These are phyloP conservation scores for Callopanchax toddi DNA, from an alignment of 2,113 vertebrate species.

Conservation along the genomic window DNA sequence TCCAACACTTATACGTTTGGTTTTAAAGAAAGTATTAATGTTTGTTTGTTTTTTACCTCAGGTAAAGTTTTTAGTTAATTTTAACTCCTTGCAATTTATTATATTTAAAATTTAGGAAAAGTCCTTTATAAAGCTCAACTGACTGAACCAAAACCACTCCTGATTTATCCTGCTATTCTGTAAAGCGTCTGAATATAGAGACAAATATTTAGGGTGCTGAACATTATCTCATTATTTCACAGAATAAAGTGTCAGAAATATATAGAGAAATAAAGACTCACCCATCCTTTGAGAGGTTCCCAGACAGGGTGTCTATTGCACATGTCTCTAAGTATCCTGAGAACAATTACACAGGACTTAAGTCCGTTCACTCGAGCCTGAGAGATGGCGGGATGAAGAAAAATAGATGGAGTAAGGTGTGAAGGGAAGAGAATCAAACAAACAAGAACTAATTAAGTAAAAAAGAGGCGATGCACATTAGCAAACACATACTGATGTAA, in stretches of 20 bases:
- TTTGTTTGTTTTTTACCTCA: too few relatives aligned
- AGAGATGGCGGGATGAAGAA: constrained; percentile 77
- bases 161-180: too few relatives aligned
- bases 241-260: not conserved
- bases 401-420: constrained; percentile 11
- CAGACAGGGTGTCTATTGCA: constrained; percentile 96
- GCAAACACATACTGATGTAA: constrained; percentile 35
- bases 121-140: too few relatives aligned
- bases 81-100: too few relatives aligned
- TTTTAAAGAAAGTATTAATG: too few relatives aligned
- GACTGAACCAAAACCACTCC: too few relatives aligned
- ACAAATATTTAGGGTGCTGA: not conserved
- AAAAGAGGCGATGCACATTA: constrained; percentile 10
- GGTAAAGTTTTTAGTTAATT: too few relatives aligned
- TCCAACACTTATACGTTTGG: too few relatives aligned
- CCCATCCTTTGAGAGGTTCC: constrained; percentile 99
- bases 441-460: constrained; percentile 42
- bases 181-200: too few relatives aligned
- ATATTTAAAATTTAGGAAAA: too few relatives aligned
- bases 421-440: constrained; percentile 28
- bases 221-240: not conserved
- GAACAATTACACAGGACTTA: constrained; percentile 98
- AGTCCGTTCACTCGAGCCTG: constrained; percentile 99
- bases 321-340: constrained; percentile 97
- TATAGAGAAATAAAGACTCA: too few relatives aligned